Evolutionary conservation across 1,140 invertebrate genomes (phyloP), one percentile per base, ranked within the genome.

Genomic region (Drosophila subobscura): DNA sequence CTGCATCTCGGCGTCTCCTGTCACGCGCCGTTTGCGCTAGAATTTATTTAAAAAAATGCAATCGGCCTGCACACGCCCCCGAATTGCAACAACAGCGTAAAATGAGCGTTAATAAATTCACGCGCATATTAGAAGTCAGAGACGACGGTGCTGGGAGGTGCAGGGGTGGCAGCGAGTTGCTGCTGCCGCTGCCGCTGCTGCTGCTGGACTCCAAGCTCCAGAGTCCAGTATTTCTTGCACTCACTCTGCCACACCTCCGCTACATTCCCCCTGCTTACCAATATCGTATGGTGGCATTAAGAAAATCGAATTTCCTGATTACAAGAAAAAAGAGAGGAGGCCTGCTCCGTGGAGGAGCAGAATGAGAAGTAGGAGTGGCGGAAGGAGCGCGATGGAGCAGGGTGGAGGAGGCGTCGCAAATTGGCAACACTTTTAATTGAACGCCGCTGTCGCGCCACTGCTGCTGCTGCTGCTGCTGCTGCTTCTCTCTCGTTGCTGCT

Each of bases 241-340:
- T 40, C 29, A 20, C 23, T 37, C 45, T 27, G 5, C 33, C 12
- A 23, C n/a, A n/a, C 22, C 14, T 22, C 37, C 23, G 1, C 46
- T n/a, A 2, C 25, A 29, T 7, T 7, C 6, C 23, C 0, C 23
- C 14, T 20, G 16, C 16, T 20, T 20, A 20, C 14, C 22, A 23
- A 44, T 41, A 22, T 47, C 72, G 44, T 59, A 59, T 50, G 50
- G 72, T 80, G 78, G 77, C 83, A 90, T 90, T 90, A 90, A 90
- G 77, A 90, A 89, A 90, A 90, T 90, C 89, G 89, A 90, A 90
- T 90, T 90, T 90, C 89, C 89, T 90, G 89, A 90, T 90, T 90
- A 88, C 76, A 81, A 75, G 52, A 61, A 33, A 41, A 12, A 20
- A 27, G 40, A 53, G 42, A 16, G 25, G 7, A 40, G 44, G 60